Evolutionary conservation across 1,140 invertebrate species (phyloP), one percentile per base, ranked within the genome.

Genomic region (Laupala kohalensis): DNA sequence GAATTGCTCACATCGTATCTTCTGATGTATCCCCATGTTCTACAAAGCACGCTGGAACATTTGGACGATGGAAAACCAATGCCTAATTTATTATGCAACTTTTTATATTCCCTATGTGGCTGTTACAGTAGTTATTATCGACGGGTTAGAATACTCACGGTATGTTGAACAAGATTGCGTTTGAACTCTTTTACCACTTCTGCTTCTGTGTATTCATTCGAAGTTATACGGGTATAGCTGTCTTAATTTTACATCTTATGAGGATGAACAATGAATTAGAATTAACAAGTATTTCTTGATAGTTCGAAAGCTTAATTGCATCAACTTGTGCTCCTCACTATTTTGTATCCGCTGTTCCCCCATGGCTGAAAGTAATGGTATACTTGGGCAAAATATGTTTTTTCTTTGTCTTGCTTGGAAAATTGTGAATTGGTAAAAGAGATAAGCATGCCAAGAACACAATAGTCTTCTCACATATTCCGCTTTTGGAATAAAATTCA

Each of bases 81-180:
- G 70, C 79, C 87, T 1, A 89, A 92, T 74, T 75, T 83, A 29
- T 78, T 92, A n/a, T 86, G 88, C 70, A 80, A 79, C 67, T 90
- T 86, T 77, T 79, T 91, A 6, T 84, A 81, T 68, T 79, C 78
- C 26, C 79, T 90, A 74, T 86, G 86, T n/a, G 83, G 84, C 62
- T 76, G 83, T 15, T 88, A 90, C 74, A 92, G 90, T 75, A 82
- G 85, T 64, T 92, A 91, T 75, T 92, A 92, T 77, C 83, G 86
- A 72, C 84, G 84, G 78, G 83, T 86, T 66, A 84, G 85, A 75
- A 84, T 91, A 76, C 79, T 91, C 75, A 85, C 83, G 67, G 89
- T 90, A 82, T 83, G 79, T 64, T 19, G 5, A 6, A 27, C 63
- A 73, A 27, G 63, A 64, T 69, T 74, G 13, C 24, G 24, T 73